These are phyloP conservation scores for Hyperoplus immaculatus DNA, from an alignment of 2,797 vertebrate genomes.

Conservation along the genomic window DNA sequence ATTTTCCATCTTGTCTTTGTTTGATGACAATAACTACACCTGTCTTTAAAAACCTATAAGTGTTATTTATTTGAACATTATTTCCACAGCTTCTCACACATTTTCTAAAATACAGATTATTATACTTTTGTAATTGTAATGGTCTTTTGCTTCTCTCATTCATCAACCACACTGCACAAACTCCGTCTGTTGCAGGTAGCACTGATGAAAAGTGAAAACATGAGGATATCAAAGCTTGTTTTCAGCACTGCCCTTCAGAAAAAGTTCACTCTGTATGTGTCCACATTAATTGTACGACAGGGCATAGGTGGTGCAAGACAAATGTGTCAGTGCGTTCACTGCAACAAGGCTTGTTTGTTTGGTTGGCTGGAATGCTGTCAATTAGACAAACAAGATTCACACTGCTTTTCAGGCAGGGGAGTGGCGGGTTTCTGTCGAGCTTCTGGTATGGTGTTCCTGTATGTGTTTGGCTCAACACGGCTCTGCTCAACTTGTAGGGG, in stretches of 20 bases:
- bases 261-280: conserved; percentile 50
- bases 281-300: conserved; percentile 32
- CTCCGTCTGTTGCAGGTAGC: conserved; percentile 42
- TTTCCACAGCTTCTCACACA: not conserved
- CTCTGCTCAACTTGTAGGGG: conserved; percentile 62
- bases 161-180: not conserved
- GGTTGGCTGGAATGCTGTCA: conserved; percentile 68
- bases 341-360: conserved; percentile 58
- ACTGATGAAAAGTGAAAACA: conserved; percentile 18
- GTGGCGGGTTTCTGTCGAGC: conserved; percentile 49
- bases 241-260: conserved; percentile 23
- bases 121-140: conserved; percentile 11
- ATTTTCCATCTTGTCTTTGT: not conserved
- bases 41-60: not conserved
- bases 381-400: conserved; percentile 75
- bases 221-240: conserved; percentile 31
- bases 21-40: not conserved
- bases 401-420: conserved; percentile 66
- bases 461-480: conserved; percentile 54
- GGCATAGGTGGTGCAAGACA: conserved; percentile 38
- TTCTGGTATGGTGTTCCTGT: conserved; percentile 46
- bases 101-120: not conserved
- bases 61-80: not conserved
- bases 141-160: conserved; percentile 12
- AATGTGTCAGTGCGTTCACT: conserved; percentile 49